Conservation (phyloP, 2,888 invertebrate genomes). For the Sabellastarte sp. region DNA sequence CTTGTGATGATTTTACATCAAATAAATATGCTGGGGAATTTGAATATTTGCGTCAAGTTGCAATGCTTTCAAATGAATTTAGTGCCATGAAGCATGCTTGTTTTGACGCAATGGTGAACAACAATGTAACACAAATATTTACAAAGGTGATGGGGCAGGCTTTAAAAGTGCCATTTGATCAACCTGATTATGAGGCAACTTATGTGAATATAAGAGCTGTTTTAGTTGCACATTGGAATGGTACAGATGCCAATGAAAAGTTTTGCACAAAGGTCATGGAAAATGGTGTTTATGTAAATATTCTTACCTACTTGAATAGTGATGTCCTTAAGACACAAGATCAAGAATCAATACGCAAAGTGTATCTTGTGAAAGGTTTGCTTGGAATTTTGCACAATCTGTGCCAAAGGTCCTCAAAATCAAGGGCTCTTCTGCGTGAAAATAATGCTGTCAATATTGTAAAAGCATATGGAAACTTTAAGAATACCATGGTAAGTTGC, state of each 20-base stretch:
- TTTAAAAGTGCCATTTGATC: no score
- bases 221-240: conserved; percentile 10
- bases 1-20: no score
- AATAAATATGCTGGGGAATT: no score
- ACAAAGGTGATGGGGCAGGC: no score
- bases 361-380: conserved; percentile 36
- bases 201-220: neutral
- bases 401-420: conserved; percentile 38
- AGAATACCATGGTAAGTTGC: conserved; percentile 36
- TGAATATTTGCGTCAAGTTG: no score
- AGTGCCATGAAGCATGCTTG: no score
- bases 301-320: conserved; percentile 10
- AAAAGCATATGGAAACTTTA: conserved; percentile 18
- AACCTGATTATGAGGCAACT: no score
- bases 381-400: conserved; percentile 39
- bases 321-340: conserved; percentile 7
- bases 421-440: conserved; percentile 29
- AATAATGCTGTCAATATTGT: conserved; percentile 32
- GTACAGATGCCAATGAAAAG: conserved; percentile 5
- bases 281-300: conserved; percentile 7
- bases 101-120: no score
- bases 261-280: conserved; percentile 8
- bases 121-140: no score
- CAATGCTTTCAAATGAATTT: no score
- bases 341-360: conserved; percentile 1